These are phyloP conservation scores for Epinephelus lanceolatus DNA, from an alignment of 2,113 vertebrate genomes.

Conservation along the genomic window DNA sequence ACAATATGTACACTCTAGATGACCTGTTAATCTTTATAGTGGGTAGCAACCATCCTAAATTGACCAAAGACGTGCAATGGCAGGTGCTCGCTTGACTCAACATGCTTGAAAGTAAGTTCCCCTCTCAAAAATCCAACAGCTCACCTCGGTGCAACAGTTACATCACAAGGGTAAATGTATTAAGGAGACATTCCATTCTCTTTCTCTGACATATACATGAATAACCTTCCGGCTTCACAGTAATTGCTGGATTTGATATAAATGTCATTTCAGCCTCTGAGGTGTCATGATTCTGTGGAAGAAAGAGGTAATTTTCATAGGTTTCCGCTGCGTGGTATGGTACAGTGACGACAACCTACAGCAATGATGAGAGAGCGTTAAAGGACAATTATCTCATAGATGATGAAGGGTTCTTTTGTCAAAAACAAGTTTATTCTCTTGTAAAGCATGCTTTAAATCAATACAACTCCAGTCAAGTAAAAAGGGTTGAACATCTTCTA, in stretches of 20 bases:
- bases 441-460: constrained; percentile 1
- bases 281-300: constrained; percentile 40
- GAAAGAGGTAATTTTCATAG: constrained; percentile 1
- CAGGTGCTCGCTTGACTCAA: constrained; percentile 16
- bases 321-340: neutral
- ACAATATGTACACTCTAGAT: neutral
- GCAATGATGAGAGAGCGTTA: neutral
- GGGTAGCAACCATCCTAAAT: neutral
- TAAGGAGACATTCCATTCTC: constrained; percentile 10
- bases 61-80: neutral
- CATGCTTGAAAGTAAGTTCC: neutral
- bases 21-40: neutral
- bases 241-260: constrained; percentile 51
- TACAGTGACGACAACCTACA: neutral
- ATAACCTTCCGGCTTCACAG: constrained; percentile 31
- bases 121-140: neutral
- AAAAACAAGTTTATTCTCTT: constrained; percentile 9
- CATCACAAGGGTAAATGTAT: neutral
- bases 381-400: neutral
- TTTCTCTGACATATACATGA: constrained; percentile 43
- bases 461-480: neutral
- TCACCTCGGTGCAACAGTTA: constrained; percentile 4
- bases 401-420: neutral
- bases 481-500: constrained; percentile 27
- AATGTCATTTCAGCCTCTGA: constrained; percentile 61